phyloP scores from a whole-genome alignment of 2,797 vertebrate genomes.

The Gymnoscopelus braueri region DNA sequence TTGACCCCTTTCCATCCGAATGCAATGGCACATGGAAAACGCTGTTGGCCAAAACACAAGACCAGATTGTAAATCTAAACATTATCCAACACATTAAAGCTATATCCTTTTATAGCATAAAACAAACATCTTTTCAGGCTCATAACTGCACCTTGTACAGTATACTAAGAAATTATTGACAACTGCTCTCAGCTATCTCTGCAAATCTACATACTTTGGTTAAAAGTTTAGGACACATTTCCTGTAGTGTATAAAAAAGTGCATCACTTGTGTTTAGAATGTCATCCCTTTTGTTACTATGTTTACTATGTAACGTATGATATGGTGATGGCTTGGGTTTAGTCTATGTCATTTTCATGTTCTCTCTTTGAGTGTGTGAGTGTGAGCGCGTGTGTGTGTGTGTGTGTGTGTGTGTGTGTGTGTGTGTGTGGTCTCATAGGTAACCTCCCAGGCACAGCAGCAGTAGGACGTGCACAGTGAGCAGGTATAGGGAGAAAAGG shows the following conservation, averaged over 20 bases:
- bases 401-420: not conserved
- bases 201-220: conserved; percentile 57
- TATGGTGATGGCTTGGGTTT: conserved; percentile 43
- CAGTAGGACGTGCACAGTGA: conserved; percentile 88
- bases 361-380: not conserved
- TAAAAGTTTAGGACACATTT: conserved; percentile 40
- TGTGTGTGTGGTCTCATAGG: conserved; percentile 77
- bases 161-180: conserved; percentile 22
- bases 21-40: conserved; percentile 62
- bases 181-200: not conserved
- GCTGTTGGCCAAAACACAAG: conserved; percentile 28
- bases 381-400: too few species aligned
- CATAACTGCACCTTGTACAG: too few species aligned
- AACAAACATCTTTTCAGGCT: not conserved
- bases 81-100: conserved; percentile 3
- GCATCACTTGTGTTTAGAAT: conserved; percentile 49
- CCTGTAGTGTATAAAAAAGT: conserved; percentile 64
- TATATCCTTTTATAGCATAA: conserved; percentile 32
- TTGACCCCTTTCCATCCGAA: conserved; percentile 31
- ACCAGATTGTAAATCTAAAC: conserved; percentile 23
- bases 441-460: conserved; percentile 90
- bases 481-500: conserved; percentile 85
- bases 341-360: conserved; percentile 25
- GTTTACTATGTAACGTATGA: conserved; percentile 42
- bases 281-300: conserved; percentile 10